Evolutionary conservation across 2,888 invertebrate species (phyloP), one percentile per base, ranked within the genome.

Genomic region (Spatulosminthurus flaviceps): DNA sequence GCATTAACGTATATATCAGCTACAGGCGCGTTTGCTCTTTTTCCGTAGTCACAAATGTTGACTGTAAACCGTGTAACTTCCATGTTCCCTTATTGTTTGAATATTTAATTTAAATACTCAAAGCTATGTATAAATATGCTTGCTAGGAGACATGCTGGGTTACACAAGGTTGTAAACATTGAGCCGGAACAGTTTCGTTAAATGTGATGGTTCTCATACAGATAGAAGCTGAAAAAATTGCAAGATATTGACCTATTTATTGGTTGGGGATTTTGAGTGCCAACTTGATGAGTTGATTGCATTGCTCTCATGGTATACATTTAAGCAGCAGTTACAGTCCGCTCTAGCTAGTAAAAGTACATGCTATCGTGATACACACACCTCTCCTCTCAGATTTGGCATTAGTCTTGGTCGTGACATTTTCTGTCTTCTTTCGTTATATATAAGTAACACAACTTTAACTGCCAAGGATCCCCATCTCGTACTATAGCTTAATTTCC

Each of bases 171-270:
- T 34, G 34, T 34, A 34, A 34, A 34, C 34, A 34, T 34, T 34
- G 34, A 34, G 34, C 34, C 34, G 34, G 34, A 34, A 34, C 34
- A 28, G 24, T 67, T 24, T 28, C 28, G 13, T 26, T 67, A 19
- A 22, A 67, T 67, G 19, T 67, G 67, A 5, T 51, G 51, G 16
- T 51, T 51, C 51, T 51, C n/a, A 19, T 51, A n/a, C 4, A 2
- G 5, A 51, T 51, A 2, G n/a, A 64, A 22, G 64, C n/a, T 26
- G 24, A 24, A 64, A 64, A 64, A 64, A 24, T 64, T 64, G 64
- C 19, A 64, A 64, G 64, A 64, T 64, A 64, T 64, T 64, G 64
- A 64, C 64, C 64, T 64, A 64, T 64, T 64, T 64, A 64, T 64
- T 64, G 26, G 64, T 64, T 64, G 26, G n/a, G 26, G 64, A 24